phyloP scores from a whole-genome alignment of 2,113 vertebrate genomes.

The Xiphias gladius region DNA sequence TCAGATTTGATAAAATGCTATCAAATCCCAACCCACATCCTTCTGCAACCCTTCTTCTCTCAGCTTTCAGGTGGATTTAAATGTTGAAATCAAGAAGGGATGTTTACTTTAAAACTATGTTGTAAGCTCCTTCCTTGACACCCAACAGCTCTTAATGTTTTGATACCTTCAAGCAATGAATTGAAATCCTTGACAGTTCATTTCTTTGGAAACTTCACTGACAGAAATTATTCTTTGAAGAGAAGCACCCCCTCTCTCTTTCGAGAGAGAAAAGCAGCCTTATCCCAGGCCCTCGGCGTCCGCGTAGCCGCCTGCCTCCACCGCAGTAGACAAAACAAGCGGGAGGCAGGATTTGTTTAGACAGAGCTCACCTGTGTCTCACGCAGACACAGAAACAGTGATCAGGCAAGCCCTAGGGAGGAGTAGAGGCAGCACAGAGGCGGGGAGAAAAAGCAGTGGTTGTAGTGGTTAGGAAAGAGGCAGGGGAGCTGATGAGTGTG shows the following conservation, averaged over 20 bases:
- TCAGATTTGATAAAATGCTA: conserved; percentile 32
- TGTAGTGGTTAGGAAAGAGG: conserved; percentile 8
- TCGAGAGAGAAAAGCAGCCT: conserved; percentile 57
- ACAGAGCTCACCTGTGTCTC: conserved; percentile 83
- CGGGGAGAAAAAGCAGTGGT: conserved; percentile 23
- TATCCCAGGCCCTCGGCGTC: conserved; percentile 55
- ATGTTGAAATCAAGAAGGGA: conserved; percentile 7
- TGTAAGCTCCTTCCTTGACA: background rate
- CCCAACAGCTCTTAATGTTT: conserved; percentile 12
- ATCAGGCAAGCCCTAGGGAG: conserved; percentile 71
- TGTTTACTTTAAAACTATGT: conserved; percentile 4
- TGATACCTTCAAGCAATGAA: conserved; percentile 19
- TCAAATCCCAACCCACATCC: conserved; percentile 28
- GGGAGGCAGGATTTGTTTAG: conserved; percentile 80
- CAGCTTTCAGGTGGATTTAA: conserved; percentile 8
- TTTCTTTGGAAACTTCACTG: conserved; percentile 30
- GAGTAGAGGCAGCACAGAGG: conserved; percentile 42
- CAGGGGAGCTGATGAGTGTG: conserved; percentile 25
- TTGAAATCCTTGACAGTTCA: conserved; percentile 25
- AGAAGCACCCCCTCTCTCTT: conserved; percentile 24
- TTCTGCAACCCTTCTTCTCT: background rate
- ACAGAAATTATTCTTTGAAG: conserved; percentile 49
- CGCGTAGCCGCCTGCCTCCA: conserved; percentile 62
- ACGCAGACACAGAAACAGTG: conserved; percentile 75
- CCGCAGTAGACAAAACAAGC: conserved; percentile 82